These are phyloP conservation scores for Pygoscelis adeliae DNA, from an alignment of 2,113 vertebrate genomes.

Conservation along the genomic window DNA sequence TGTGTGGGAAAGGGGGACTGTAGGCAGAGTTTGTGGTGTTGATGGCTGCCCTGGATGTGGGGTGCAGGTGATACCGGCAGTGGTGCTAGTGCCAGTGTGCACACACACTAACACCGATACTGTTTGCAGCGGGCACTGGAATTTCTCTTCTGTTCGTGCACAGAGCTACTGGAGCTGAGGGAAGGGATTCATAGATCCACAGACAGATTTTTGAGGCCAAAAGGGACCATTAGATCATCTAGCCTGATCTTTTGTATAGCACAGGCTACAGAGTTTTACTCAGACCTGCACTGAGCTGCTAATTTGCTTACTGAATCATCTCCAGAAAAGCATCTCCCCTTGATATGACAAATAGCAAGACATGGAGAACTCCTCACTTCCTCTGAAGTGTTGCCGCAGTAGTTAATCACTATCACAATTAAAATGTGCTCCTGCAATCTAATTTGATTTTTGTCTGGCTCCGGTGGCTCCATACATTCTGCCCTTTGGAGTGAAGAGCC, in stretches of 20 bases:
- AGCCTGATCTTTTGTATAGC: background rate
- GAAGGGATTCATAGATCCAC: background rate
- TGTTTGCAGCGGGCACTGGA: fast-evolving
- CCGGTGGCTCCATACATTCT: background rate
- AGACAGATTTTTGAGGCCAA: background rate
- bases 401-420: background rate
- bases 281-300: background rate
- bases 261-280: background rate
- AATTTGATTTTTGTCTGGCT: background rate
- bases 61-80: background rate
- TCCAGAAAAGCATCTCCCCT: background rate
- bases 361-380: background rate
- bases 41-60: background rate
- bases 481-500: background rate
- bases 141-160: background rate
- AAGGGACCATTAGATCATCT: background rate
- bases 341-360: background rate
- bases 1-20: too few species aligned
- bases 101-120: background rate
- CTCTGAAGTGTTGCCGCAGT: background rate
- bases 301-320: background rate
- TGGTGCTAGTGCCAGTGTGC: background rate
- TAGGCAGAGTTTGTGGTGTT: fast-evolving
- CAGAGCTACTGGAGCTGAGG: background rate
- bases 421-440: background rate